Base-by-base conservation (phyloP, 2,888 invertebrate genomes). In the Cephus runcator region DNA sequence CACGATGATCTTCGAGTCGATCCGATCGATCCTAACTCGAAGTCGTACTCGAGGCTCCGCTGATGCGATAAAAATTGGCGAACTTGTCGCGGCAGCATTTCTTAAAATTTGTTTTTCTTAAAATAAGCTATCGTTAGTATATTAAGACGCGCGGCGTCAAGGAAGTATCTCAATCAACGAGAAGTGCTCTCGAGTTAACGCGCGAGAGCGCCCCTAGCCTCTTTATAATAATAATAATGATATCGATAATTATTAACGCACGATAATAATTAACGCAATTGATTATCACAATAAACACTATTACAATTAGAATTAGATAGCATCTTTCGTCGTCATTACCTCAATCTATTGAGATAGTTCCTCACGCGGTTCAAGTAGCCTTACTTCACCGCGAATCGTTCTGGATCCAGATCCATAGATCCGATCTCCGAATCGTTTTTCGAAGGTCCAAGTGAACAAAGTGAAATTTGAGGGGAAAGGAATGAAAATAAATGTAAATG, bases 21-120 rank as follows among this genome's bases (percentile, higher is more conserved):
- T 40, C 40, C 40, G 6, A 40, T 40, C 1, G 40, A 40, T 40
- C 40, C 40, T 40, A 40, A 40, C 40, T 40, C 40, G 40, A 40
- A 40, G 15, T 15, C 40, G 40, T 15, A 15, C 40, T 15, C 12
- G 77, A 82, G 87, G 87, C 90, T 89, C 89, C 89, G 90, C 88
- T 76, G 87, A 87, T 89, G 86, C 86, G 87, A 87, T 4, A 0
- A 80, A 83, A 78, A 84, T 81, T 77, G 77, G 71, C 84, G 77
- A 82, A 88, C 87, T 90, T 90, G 90, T 90, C 89, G 85, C 87
- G 90, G 90, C 88, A 90, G 90, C 90, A 84, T 85, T 85, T 82
- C 79, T 71, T 6, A 35, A 12, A 34, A n/a, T 4, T 11, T 34
- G 4, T 34, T 34, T 35, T 11, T 34, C 6, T 34, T 30, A 3